Evolutionary conservation across 2,797 vertebrate genomes (phyloP), one percentile per base, ranked within the genome.

Genomic region (Cuniculus paca): DNA sequence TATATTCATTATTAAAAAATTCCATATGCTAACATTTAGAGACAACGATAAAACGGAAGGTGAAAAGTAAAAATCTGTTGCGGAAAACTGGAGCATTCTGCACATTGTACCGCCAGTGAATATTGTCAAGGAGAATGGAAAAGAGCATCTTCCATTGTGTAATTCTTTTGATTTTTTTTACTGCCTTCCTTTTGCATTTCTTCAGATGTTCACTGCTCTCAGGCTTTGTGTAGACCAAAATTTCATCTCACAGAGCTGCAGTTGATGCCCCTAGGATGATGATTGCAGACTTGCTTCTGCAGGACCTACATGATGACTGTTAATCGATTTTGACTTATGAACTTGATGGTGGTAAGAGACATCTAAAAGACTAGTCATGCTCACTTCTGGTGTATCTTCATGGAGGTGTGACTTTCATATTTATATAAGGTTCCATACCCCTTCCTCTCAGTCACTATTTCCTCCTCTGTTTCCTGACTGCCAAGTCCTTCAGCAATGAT

Each of bases 401-500:
- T 10, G 17, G 9, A 52, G 48, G 2, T 28, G 10, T 48, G 42
- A 48, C 26, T 28, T 48, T 12, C 16, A 26, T 16, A 45, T 31
- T 16, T 19, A 45, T 34, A 8, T 19, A 45, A 50, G 14, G 6
- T 20, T 77, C 28, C 16, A 34, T 26, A 10, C 1, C 28, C 45
- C 28, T 50, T 34, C 28, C 28, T 10, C 28, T 50, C 28, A 34
- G 3, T 7, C 28, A 50, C 68, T n/a, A 20, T 39, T 9, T 39
- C 68, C 28, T 6, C 1, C 22, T 63, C 28, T 50, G 28, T 17
- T 77, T 77, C 45, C 74, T 50, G 28, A 50, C 16, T 34, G 7
- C 6, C 28, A 4, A 19, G 9, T 3, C 45, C 28, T 77, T 77
- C 48, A 0, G 0, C 8, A 0, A 17, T 52, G 48, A 11, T 52